Evolutionary conservation across 2,113 vertebrate genomes (phyloP).

Genomic region (Athene cunicularia): DNA sequence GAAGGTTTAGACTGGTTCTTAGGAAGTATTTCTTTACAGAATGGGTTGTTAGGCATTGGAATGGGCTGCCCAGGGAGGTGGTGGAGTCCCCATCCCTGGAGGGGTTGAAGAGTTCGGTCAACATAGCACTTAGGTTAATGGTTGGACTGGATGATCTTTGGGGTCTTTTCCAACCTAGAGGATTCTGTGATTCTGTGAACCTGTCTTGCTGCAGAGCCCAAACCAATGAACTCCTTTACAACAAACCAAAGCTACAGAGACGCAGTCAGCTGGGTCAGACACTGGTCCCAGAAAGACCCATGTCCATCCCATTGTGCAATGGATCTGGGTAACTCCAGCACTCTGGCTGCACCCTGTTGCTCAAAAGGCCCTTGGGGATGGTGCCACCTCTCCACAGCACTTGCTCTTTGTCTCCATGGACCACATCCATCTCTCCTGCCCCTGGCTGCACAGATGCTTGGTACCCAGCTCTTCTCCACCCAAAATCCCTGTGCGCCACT

Average conservation of each 20-base stretch:
- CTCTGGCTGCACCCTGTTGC: neutral
- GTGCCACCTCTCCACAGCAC: neutral
- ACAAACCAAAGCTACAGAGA: neutral
- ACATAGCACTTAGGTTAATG: too few relatives aligned
- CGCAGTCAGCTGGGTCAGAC: neutral
- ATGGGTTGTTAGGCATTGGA: too few relatives aligned
- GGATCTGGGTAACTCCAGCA: neutral
- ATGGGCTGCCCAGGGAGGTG: too few relatives aligned
- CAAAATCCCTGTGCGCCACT: neutral
- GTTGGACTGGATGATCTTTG: too few relatives aligned
- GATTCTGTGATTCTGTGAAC: too few relatives aligned
- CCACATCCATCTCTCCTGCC: neutral
- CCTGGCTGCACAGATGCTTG: neutral
- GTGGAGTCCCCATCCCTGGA: too few relatives aligned
- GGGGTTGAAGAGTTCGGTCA: too few relatives aligned
- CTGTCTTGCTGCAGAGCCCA: neutral
- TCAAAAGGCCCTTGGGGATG: neutral
- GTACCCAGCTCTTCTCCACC: neutral
- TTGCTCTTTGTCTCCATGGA: neutral
- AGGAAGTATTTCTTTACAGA: too few relatives aligned
- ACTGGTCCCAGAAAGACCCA: neutral
- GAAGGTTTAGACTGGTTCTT: too few relatives aligned
- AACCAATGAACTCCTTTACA: neutral
- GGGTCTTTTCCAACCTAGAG: too few relatives aligned
- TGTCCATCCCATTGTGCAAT: neutral